phyloP scores from a whole-genome alignment of 23 tunicate species.

The Oikopleura dioica region DNA sequence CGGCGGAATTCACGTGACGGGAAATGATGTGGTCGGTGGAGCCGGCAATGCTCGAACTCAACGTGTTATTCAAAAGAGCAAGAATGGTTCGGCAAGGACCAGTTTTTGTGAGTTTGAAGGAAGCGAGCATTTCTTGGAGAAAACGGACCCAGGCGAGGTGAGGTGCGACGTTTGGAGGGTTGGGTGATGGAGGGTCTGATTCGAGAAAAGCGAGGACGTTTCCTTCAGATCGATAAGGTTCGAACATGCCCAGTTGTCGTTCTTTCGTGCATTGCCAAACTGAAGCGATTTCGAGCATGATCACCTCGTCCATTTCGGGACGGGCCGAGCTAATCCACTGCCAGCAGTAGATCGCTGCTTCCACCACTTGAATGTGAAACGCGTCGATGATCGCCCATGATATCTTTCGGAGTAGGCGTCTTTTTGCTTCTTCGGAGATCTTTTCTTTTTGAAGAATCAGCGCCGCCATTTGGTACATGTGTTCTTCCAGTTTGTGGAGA shows the following conservation, averaged over 20 bases:
- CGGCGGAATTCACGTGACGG: conserved; percentile 67
- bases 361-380: background rate
- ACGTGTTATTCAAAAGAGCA: background rate
- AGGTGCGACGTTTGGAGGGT: conserved; percentile 39
- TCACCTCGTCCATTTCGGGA: conserved; percentile 25
- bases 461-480: no score
- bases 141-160: conserved; percentile 41
- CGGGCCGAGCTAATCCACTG: conserved; percentile 73
- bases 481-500: no score
- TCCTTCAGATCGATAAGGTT: conserved; percentile 41
- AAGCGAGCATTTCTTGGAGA: conserved; percentile 15
- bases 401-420: background rate
- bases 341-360: conserved; percentile 71
- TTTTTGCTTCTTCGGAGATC: no score
- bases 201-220: conserved; percentile 78
- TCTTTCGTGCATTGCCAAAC: conserved; percentile 54
- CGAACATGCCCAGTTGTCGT: conserved; percentile 33
- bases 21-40: background rate
- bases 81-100: background rate
- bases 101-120: background rate
- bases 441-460: no score
- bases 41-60: background rate
- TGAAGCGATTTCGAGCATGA: conserved; percentile 36
- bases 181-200: conserved; percentile 33
- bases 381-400: background rate